Conservation (phyloP, 2,888 invertebrate species). For the Resseliella maxima region DNA sequence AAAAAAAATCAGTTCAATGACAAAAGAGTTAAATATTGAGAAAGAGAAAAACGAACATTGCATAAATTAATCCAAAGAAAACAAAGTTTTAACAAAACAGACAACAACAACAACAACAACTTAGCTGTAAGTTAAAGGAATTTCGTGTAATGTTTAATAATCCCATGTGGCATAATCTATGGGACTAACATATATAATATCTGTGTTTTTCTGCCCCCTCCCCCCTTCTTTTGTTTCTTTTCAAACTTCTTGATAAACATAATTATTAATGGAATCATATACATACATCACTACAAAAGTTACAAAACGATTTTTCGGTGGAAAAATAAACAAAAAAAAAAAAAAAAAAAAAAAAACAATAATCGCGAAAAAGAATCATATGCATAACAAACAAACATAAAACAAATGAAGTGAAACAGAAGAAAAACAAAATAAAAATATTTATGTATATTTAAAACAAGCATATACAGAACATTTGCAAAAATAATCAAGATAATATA, state of each 20-base stretch:
- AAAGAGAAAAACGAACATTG: neutral
- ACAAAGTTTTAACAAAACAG: slow-evolving; percentile 2
- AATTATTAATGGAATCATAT: neutral
- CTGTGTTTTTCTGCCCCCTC: slow-evolving; percentile 18
- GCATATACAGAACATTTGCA: too few relatives aligned
- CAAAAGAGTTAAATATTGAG: neutral
- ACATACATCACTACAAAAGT: too few relatives aligned
- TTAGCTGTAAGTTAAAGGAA: slow-evolving; percentile 16
- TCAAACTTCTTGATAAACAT: neutral
- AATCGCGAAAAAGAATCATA: neutral
- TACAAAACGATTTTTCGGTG: too few relatives aligned
- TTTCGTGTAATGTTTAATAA: neutral
- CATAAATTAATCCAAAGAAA: slow-evolving; percentile 33
- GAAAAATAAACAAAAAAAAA: too few relatives aligned
- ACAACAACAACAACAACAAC: neutral
- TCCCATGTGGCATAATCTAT: slow-evolving; percentile 24
- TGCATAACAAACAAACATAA: neutral
- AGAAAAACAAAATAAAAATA: neutral
- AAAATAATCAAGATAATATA: neutral
- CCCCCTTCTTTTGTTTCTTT: too few relatives aligned
- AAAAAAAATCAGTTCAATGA: neutral
- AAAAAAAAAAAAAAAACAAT: too few relatives aligned
- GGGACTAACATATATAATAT: neutral
- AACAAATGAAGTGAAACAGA: neutral
- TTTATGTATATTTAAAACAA: too few relatives aligned